Evolutionary conservation across 1,140 invertebrate species (phyloP).

Genomic region (Aphelenchoides besseyi): DNA sequence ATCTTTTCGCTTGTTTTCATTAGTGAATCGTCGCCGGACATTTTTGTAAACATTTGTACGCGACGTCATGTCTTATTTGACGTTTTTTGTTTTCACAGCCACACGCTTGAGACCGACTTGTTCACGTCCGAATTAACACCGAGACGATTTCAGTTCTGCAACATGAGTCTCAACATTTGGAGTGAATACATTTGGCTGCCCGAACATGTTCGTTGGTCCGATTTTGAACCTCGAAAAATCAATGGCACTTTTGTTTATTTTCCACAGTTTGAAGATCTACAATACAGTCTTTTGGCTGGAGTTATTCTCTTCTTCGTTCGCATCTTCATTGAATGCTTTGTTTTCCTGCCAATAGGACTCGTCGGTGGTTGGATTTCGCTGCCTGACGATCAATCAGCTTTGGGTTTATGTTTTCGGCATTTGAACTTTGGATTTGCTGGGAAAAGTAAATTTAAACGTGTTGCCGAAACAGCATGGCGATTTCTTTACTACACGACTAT

Average conservation of each 20-base stretch:
- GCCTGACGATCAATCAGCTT: background rate
- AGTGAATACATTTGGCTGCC: constrained; percentile 18
- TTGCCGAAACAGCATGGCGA: constrained; percentile 60
- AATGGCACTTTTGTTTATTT: constrained; percentile 34
- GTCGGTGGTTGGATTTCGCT: constrained; percentile 50
- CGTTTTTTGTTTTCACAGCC: background rate
- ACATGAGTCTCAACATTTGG: constrained; percentile 21
- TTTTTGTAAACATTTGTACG: too few species aligned
- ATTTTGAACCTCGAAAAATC: constrained; percentile 10
- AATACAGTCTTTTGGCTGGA: constrained; percentile 52
- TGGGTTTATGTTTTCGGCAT: constrained; percentile 14
- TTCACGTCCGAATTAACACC: too few species aligned
- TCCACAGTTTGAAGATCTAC: constrained; percentile 53
- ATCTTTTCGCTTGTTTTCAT: too few species aligned
- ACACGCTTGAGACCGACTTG: too few species aligned
- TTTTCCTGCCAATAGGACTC: constrained; percentile 57
- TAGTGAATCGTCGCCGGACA: too few species aligned
- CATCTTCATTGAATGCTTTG: constrained; percentile 55
- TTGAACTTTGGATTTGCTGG: constrained; percentile 31
- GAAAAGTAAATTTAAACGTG: constrained; percentile 49
- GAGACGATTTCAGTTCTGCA: too few species aligned
- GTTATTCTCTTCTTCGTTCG: constrained; percentile 48
- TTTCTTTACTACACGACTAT: constrained; percentile 51
- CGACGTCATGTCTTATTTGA: too few species aligned
- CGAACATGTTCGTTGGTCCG: constrained; percentile 7